Base-by-base conservation (phyloP, 2,797 vertebrate genomes). In the Sebastolobus altivelis region DNA sequence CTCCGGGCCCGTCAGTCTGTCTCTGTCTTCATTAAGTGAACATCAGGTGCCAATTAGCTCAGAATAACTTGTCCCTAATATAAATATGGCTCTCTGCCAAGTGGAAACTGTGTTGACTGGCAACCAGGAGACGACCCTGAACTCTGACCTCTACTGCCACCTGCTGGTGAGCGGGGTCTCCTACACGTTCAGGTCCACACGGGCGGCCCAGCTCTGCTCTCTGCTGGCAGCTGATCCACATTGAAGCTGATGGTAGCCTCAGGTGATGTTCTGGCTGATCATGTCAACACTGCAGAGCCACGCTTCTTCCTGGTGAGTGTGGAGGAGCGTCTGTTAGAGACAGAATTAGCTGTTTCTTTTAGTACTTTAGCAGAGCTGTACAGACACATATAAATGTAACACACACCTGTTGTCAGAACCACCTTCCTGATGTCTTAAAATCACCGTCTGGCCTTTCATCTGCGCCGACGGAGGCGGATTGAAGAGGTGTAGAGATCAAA, bases 11-110 rank as follows among this genome's bases (percentile, higher is more conserved):
- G 62, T 83, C 78, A 27, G 78, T 80, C 89, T 87, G 86, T 73
- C 89, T 93, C 85, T 84, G 84, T 94, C 90, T 93, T 96, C 94
- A 95, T 95, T 95, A 95, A 92, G 87, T 84, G 91, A 96, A 95
- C 95, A 95, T 95, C 95, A 96, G 95, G 95, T 95, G 95, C 93
- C 90, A 95, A 96, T 96, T 95, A 95, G 93, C 87, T 55, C 76
- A 83, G 84, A 87, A 91, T 91, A 88, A 93, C 89, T 89, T 88
- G 83, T 85, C 77, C 80, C 77, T 90, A 58, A 90, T 90, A 82
- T 87, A 87, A 92, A 91, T 72, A 82, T 94, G 94, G 95, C 94
- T 84, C 80, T 37, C 72, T 92, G 95, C 94, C 95, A 95, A 90
- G 37, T 46, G 25, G 77, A 81, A 82, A 77, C 77, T 60, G 87